A percentile compares a stretch with the other conserved stretches of the same genome.
These are phyloP conservation scores for Meriones unguiculatus DNA, from an alignment of 2,113 vertebrate species.

Conservation along the genomic window DNA sequence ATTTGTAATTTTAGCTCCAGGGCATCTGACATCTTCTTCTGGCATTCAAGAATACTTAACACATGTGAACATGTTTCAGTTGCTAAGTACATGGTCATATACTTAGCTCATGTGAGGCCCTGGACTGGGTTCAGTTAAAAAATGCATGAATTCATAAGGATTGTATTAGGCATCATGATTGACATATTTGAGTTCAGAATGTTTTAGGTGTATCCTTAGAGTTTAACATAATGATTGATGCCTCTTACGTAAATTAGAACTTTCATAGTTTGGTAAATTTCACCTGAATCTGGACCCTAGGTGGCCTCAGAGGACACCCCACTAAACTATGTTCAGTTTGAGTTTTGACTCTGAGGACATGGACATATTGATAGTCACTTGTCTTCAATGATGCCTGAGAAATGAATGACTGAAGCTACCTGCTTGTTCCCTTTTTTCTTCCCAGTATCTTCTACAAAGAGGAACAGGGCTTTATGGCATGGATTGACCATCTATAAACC, in stretches of 20 bases:
- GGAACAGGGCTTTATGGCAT: background rate
- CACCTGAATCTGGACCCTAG: background rate
- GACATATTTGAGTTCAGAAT: background rate
- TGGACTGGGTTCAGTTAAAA: background rate
- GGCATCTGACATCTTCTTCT: background rate
- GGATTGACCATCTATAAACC: background rate
- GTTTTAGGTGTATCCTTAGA: background rate
- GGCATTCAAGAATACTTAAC: background rate
- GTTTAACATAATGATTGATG: background rate
- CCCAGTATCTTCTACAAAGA: background rate
- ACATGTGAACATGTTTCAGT: background rate
- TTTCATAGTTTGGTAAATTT: background rate
- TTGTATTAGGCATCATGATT: background rate
- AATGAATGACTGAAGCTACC: background rate
- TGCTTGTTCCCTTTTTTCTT: background rate
- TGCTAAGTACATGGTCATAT: background rate
- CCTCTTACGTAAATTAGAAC: background rate
- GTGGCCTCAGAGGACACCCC: background rate
- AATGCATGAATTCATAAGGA: background rate
- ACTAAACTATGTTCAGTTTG: background rate
- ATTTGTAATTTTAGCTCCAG: background rate
- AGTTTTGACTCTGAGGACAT: background rate
- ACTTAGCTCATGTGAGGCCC: background rate
- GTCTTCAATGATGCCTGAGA: background rate
- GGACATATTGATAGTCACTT: background rate